These are phyloP conservation scores for Melanophora roralis DNA, from an alignment of 2,888 invertebrate genomes.

Conservation along the genomic window DNA sequence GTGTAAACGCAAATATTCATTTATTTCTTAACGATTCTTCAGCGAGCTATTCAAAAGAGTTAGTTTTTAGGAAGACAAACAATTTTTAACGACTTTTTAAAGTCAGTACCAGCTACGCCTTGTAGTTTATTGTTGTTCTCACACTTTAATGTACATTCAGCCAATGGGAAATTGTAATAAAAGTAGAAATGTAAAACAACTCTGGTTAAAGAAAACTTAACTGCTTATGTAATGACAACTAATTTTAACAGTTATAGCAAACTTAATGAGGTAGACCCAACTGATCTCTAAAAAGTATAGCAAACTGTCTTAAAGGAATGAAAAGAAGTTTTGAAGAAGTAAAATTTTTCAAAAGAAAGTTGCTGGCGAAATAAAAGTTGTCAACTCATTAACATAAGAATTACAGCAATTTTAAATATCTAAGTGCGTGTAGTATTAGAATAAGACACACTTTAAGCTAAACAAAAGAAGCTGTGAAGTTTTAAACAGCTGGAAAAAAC, in stretches of 20 bases:
- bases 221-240: slow-evolving; percentile 60
- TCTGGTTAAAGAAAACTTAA: slow-evolving; percentile 46
- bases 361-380: slow-evolving; percentile 46
- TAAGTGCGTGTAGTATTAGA: too few species aligned
- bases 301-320: background rate
- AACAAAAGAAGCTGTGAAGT: slow-evolving; percentile 1
- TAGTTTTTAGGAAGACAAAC: slow-evolving; percentile 19
- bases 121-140: slow-evolving; percentile 4
- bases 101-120: background rate
- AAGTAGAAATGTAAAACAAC: too few species aligned
- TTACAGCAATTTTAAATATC: slow-evolving; percentile 35
- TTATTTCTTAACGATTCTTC: too few species aligned
- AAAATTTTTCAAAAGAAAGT: slow-evolving; percentile 35
- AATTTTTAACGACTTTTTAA: background rate
- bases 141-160: background rate
- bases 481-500: slow-evolving; percentile 13
- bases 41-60: slow-evolving; percentile 24
- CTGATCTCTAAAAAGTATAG: background rate
- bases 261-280: slow-evolving; percentile 48
- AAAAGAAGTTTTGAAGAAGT: slow-evolving; percentile 23
- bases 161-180: background rate
- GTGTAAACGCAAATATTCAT: background rate
- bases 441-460: background rate
- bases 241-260: slow-evolving; percentile 57
- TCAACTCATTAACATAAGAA: slow-evolving; percentile 61